These are phyloP conservation scores for Halichondria panicea DNA, from an alignment of 37 sponge, comb jelly and placozoan species.

Conservation along the genomic window DNA sequence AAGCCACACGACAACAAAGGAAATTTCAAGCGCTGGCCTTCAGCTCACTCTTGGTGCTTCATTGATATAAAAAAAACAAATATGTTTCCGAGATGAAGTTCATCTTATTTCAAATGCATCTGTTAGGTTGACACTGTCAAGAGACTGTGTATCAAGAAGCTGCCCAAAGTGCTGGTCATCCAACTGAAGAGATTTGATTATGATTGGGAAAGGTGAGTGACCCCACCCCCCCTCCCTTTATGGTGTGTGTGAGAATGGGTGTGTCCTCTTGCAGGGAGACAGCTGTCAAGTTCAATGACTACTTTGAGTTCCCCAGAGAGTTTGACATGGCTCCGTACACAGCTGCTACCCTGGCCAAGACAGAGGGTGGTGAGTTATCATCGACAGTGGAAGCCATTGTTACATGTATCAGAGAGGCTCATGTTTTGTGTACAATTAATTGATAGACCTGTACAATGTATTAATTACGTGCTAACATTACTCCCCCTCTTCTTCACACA, in stretches of 20 bases:
- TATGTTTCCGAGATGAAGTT: no score
- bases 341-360: constrained; percentile 78
- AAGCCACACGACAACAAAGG: no score
- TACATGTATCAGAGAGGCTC: no score
- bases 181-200: constrained; percentile 99
- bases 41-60: no score
- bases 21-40: no score
- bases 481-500: not conserved
- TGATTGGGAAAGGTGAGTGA: constrained; percentile 98
- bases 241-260: not conserved
- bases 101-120: no score
- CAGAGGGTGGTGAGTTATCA: no score
- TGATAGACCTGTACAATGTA: no score
- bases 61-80: no score
- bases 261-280: constrained; percentile 92
- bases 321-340: constrained; percentile 93
- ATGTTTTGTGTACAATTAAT: not conserved
- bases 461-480: no score
- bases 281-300: constrained; percentile 98
- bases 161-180: constrained; percentile 91
- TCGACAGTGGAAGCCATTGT: no score
- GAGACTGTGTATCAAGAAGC: constrained; percentile 90
- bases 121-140: constrained; percentile 97
- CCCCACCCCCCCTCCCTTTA: not conserved
- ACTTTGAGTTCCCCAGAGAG: constrained; percentile 96